Percentiles rank a stretch among this genome's conserved stretches.
phyloP scores from a whole-genome alignment of 2,113 vertebrate species.

The Circaetus gallicus region DNA sequence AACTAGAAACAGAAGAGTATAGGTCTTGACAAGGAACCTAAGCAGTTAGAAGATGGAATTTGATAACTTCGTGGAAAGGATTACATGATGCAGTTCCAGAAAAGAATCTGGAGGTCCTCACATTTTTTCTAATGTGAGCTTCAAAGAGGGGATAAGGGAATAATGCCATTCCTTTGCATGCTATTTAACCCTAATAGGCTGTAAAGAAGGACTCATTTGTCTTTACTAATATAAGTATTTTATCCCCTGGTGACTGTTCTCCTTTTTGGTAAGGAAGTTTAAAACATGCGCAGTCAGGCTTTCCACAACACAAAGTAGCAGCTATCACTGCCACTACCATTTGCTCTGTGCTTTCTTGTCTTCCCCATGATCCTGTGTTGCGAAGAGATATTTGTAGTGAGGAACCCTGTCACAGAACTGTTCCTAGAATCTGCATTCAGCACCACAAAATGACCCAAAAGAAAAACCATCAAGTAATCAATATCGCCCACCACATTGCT shows the following conservation, averaged over 20 bases:
- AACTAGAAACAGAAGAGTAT: neutral
- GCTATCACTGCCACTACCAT: neutral
- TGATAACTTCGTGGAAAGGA: neutral
- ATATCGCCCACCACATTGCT: neutral
- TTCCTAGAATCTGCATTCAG: neutral
- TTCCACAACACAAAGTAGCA: neutral
- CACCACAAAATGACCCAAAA: neutral
- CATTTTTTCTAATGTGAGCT: neutral
- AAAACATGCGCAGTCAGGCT: neutral
- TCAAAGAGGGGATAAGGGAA: neutral
- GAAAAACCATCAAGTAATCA: neutral
- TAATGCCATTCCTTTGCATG: neutral
- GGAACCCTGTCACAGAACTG: neutral
- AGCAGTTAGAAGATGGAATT: neutral
- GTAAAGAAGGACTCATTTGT: neutral
- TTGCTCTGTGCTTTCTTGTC: neutral
- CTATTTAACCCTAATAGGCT: neutral
- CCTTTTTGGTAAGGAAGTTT: neutral
- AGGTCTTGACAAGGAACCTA: neutral
- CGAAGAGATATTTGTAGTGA: neutral
- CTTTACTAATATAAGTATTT: neutral
- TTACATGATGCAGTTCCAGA: neutral
- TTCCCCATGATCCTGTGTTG: neutral
- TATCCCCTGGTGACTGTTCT: neutral
- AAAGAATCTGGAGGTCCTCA: neutral